Conservation (phyloP, 1,140 invertebrate genomes). For the Aphaenogaster ashmeadi region DNA sequence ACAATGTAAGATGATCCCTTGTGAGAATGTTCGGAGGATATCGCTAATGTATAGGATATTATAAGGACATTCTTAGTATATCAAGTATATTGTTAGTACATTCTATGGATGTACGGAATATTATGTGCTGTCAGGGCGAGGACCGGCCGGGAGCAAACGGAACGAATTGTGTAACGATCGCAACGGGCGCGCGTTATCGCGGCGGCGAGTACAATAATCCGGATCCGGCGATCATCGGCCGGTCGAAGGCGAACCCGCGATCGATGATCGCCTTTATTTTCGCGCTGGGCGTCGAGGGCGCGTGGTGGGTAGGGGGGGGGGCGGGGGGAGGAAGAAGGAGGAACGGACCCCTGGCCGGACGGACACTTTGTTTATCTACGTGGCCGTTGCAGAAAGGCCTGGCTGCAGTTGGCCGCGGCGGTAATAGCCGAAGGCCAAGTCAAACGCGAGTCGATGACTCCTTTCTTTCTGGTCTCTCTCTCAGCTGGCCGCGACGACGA, state of each 20-base stretch:
- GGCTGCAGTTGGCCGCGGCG: slow-evolving; percentile 73
- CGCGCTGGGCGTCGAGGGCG: neutral
- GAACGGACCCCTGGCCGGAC: neutral
- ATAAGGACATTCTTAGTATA: no score
- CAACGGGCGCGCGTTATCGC: neutral
- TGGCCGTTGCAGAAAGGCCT: slow-evolving; percentile 65
- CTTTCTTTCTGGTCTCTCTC: slow-evolving; percentile 64
- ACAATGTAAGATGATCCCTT: no score
- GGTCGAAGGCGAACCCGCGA: slow-evolving; percentile 23
- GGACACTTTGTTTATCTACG: slow-evolving; percentile 65
- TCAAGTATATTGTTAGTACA: no score
- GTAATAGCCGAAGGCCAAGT: slow-evolving; percentile 83
- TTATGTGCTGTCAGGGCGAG: no score
- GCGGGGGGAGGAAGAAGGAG: neutral
- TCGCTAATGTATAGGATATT: no score
- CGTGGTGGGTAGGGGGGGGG: neutral
- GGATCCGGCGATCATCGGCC: slow-evolving; percentile 32
- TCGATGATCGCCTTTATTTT: slow-evolving; percentile 41
- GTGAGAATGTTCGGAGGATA: no score
- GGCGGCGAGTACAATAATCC: slow-evolving; percentile 3
- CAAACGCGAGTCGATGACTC: slow-evolving; percentile 83
- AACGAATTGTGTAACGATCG: slow-evolving; percentile 54
- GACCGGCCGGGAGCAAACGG: neutral
- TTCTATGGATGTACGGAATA: no score
- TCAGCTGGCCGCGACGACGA: slow-evolving; percentile 65